Base-by-base conservation (phyloP, 2,113 vertebrate species). In the Setophaga petechia region DNA sequence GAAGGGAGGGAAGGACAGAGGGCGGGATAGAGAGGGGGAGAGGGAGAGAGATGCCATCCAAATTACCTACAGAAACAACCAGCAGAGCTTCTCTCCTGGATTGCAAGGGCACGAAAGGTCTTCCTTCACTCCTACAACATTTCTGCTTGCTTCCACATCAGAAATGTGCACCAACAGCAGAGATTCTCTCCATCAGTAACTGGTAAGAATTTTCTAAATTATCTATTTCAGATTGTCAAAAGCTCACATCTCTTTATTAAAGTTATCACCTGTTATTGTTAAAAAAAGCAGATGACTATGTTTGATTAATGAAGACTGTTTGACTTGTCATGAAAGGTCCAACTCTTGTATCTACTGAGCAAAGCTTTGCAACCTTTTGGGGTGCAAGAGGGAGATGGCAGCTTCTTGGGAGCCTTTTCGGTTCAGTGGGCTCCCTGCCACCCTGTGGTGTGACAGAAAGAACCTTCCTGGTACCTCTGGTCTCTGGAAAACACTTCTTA, bases 161-260 rank as follows among this genome's bases (percentile, higher is more conserved):
- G 61, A 84, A 88, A 82, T 13, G 30, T 71, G 31, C 41, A 55
- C 28, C 55, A 81, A 43, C 11, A 82, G 41, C 55, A 17, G 39
- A n/a, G 18, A 72, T 68, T 86, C 82, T 54, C 54, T 91, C 28
- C 31, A n/a, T 51, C 84, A 25, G 17, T 87, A 84, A 62, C 49
- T 84, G 96, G 95, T 96, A 95, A 97, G 95, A 68, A 47, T 91
- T 91, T 68, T 93, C 49, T 79, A 55, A 93, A 84, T 90, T 85
- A 30, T 76, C 12, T 73, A 11, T 87, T 92, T 87, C 33, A 66
- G 30, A 47, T 10, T 12, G 18, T 41, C 62, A 57, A 68, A 21
- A 76, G 10, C 41, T 89, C n/a, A 55, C 46, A 62, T 52, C 1
- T 84, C 25, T 71, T 69, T 77, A 81, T 4, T 39, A 10, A 52